Evolutionary conservation across 2,113 vertebrate species (phyloP).

Genomic region (Heloderma charlesbogerti): DNA sequence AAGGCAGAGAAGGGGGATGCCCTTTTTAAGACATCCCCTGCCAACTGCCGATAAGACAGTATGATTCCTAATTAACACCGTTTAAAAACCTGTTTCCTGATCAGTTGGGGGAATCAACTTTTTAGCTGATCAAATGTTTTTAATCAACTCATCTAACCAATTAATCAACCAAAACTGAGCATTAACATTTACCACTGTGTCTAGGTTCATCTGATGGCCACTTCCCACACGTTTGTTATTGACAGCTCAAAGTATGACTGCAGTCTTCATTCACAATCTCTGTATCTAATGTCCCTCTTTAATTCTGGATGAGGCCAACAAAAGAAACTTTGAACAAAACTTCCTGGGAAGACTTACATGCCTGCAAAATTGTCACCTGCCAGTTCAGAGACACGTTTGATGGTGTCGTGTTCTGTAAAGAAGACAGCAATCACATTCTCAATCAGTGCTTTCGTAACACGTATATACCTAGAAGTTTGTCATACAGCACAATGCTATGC

Average conservation of each 20-base stretch:
- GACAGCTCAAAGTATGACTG: not conserved
- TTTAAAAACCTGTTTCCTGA: too few relatives aligned
- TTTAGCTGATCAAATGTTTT: too few relatives aligned
- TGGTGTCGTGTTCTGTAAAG: not conserved
- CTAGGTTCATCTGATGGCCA: too few relatives aligned
- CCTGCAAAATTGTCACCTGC: accelerated
- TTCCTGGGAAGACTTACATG: constrained; percentile 3
- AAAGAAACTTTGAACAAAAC: not conserved
- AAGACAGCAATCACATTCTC: not conserved
- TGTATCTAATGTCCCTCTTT: not conserved
- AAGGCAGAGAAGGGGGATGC: too few relatives aligned
- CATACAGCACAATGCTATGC: not conserved
- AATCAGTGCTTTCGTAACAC: not conserved
- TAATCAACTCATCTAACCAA: too few relatives aligned
- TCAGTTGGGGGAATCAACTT: too few relatives aligned
- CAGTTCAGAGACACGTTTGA: not conserved
- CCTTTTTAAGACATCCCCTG: too few relatives aligned
- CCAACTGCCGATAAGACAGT: too few relatives aligned
- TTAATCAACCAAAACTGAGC: not conserved
- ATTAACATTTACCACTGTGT: not conserved
- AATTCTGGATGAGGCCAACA: not conserved
- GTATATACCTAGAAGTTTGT: not conserved
- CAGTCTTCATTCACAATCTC: not conserved
- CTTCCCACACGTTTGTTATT: not conserved
- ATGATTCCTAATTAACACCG: too few relatives aligned